Evolutionary conservation across 2,113 vertebrate genomes (phyloP).

Genomic region (Haplotaxodon microlepis): DNA sequence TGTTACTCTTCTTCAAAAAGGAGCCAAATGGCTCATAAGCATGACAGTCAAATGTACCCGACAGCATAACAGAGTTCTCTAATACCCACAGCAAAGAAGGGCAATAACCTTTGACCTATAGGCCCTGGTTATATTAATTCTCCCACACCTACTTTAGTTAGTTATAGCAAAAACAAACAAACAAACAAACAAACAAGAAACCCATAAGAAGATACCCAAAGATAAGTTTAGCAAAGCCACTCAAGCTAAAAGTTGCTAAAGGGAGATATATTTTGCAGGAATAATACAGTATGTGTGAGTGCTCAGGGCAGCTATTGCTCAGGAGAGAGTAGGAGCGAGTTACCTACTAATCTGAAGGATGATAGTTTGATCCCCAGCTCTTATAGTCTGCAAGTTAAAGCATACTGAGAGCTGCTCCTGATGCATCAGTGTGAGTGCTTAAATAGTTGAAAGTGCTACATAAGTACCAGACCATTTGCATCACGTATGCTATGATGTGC

Average conservation of each 20-base stretch:
- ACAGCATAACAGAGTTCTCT: neutral
- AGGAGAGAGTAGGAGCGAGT: neutral
- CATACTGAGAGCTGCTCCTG: neutral
- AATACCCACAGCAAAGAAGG: neutral
- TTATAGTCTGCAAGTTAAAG: neutral
- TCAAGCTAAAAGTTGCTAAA: neutral
- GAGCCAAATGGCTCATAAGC: neutral
- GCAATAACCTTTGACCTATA: neutral
- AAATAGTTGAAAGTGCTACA: neutral
- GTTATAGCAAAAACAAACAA: neutral
- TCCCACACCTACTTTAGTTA: neutral
- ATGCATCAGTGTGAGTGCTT: neutral
- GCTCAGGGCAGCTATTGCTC: neutral
- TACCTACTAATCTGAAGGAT: neutral
- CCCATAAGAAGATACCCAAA: neutral
- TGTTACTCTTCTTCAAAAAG: neutral
- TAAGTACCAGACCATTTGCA: neutral
- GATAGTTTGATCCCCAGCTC: neutral
- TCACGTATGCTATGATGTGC: neutral
- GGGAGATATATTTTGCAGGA: neutral
- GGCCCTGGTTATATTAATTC: neutral
- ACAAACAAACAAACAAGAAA: neutral
- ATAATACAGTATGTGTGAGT: neutral
- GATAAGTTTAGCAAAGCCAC: neutral
- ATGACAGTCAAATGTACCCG: neutral